These are phyloP conservation scores for Orthosia gracilis DNA, from an alignment of 2,888 invertebrate genomes.

Conservation along the genomic window DNA sequence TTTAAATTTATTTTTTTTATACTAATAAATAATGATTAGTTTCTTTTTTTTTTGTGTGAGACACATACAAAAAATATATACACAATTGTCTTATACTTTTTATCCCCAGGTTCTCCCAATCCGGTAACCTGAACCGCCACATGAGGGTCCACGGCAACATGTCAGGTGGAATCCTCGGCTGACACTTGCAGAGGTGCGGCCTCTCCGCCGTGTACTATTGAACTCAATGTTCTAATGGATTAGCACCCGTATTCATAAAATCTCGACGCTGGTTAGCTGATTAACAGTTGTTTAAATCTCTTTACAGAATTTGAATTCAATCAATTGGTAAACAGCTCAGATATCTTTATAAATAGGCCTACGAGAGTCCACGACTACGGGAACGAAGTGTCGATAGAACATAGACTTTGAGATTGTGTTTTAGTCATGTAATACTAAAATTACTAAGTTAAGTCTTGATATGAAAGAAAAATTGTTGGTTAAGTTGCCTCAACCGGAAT, in stretches of 20 bases:
- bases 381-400: background rate
- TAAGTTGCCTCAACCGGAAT: too few species aligned
- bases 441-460: background rate
- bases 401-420: conserved; percentile 22
- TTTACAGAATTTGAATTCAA: too few species aligned
- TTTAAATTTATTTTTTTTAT: too few species aligned
- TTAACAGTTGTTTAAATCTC: too few species aligned
- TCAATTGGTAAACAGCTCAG: too few species aligned
- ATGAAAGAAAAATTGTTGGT: background rate
- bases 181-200: conserved; percentile 88
- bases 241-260: too few species aligned
- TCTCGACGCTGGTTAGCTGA: too few species aligned
- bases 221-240: conserved; percentile 1
- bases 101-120: conserved; percentile 96
- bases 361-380: background rate
- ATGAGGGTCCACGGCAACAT: conserved; percentile 98
- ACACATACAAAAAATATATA: too few species aligned
- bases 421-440: conserved; percentile 1
- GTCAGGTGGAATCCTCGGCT: conserved; percentile 91
- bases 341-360: too few species aligned
- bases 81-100: background rate
- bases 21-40: too few species aligned
- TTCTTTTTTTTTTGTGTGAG: too few species aligned
- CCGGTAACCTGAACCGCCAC: conserved; percentile 99
- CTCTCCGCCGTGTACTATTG: conserved; percentile 76